phyloP scores from a whole-genome alignment of 1,140 invertebrate genomes.

The Frieseomelitta varia region DNA sequence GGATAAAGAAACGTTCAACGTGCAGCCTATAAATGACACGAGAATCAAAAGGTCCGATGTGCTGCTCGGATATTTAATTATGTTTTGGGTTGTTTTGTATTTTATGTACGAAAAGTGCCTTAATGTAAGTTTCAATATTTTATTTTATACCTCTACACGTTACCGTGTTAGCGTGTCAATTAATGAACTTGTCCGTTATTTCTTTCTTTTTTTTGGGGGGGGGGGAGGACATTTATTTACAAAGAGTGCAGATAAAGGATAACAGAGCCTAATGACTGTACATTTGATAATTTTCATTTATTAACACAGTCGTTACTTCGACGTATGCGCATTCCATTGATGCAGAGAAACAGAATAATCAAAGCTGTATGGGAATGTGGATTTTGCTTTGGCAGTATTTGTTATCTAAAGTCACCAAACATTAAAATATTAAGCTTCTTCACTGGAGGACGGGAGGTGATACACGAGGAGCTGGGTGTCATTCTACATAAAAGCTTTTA shows the following conservation, averaged over 20 bases:
- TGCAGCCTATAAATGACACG: constrained; percentile 23
- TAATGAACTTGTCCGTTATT: constrained; percentile 25
- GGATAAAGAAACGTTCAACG: constrained; percentile 38
- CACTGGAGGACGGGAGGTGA: constrained; percentile 31
- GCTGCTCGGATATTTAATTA: constrained; percentile 58
- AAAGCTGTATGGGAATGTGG: constrained; percentile 68
- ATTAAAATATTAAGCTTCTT: constrained; percentile 43
- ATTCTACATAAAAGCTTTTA: constrained; percentile 71
- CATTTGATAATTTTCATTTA: constrained; percentile 37
- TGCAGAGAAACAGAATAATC: constrained; percentile 66
- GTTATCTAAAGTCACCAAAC: constrained; percentile 60
- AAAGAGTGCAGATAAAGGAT: constrained; percentile 18
- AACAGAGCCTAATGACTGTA: constrained; percentile 27
- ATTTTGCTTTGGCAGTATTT: constrained; percentile 68
- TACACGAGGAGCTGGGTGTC: constrained; percentile 53
- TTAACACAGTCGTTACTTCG: constrained; percentile 66
- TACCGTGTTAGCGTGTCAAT: not conserved
- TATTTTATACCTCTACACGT: not conserved
- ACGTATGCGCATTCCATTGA: constrained; percentile 64
- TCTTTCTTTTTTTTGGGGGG: constrained; percentile 20
- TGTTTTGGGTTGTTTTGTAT: constrained; percentile 65
- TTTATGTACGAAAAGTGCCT: constrained; percentile 68
- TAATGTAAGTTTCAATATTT: constrained; percentile 62
- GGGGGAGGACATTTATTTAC: not conserved
- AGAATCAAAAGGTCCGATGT: constrained; percentile 48